Percentiles rank a stretch among this genome's conserved stretches.
phyloP scores from a whole-genome alignment of 1,140 invertebrate species.

The Carcinoscorpius rotundicauda region DNA sequence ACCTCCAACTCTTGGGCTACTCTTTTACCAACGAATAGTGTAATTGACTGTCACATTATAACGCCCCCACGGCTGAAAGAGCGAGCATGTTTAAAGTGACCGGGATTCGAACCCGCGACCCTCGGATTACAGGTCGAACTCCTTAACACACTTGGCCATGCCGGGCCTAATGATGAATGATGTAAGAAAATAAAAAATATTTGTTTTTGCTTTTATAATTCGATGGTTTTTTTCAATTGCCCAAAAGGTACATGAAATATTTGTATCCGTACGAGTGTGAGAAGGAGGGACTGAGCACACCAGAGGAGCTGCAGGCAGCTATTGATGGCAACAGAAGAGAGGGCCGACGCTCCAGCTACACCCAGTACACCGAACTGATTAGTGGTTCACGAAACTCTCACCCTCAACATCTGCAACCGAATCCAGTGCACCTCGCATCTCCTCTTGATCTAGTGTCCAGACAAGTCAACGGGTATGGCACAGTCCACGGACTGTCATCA shows the following conservation, averaged over 20 bases:
- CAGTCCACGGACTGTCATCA: constrained; percentile 7
- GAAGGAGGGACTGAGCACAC: constrained; percentile 80
- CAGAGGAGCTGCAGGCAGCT: constrained; percentile 85
- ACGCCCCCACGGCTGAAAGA: too few species aligned
- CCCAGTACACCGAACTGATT: constrained; percentile 57
- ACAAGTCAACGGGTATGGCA: constrained; percentile 18
- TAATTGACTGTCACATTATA: too few species aligned
- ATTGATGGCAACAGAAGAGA: constrained; percentile 97
- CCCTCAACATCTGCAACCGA: constrained; percentile 34
- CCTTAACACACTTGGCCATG: too few species aligned
- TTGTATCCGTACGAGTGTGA: constrained; percentile 98
- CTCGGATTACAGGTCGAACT: too few species aligned
- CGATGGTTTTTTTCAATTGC: constrained; percentile 16
- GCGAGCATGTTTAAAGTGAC: too few species aligned
- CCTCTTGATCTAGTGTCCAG: constrained; percentile 55
- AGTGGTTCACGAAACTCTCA: constrained; percentile 25
- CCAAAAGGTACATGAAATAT: constrained; percentile 94
- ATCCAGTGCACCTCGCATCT: constrained; percentile 59
- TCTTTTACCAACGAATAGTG: too few species aligned
- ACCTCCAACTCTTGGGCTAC: too few species aligned
- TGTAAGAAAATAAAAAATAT: too few species aligned
- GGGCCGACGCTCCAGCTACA: constrained; percentile 80
- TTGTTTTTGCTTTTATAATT: not conserved
- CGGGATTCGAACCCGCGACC: too few species aligned
- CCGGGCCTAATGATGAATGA: too few species aligned